A percentile compares a stretch with the other conserved stretches of the same genome.
Conservation (phyloP, 1,140 invertebrate species). For the Akabosia matsudoensis region DNA sequence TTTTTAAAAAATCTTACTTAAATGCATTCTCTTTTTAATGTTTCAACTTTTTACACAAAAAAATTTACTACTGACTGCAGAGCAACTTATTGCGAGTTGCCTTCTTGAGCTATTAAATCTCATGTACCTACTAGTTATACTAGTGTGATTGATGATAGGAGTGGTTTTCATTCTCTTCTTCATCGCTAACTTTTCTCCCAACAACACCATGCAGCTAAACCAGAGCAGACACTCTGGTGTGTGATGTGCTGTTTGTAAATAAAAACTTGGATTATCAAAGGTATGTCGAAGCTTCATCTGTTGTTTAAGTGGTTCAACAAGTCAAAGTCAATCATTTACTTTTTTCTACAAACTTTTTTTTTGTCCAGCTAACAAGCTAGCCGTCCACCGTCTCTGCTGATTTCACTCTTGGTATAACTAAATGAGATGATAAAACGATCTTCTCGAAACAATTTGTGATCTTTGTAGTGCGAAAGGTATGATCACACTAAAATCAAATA, state of each 20-base stretch:
- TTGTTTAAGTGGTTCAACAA: neutral
- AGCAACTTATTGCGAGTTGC: neutral
- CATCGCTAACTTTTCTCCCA: neutral
- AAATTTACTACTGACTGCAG: neutral
- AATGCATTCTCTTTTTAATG: conserved; percentile 1
- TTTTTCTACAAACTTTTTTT: neutral
- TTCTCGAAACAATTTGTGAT: neutral
- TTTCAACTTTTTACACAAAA: neutral
- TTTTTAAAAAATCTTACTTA: no score
- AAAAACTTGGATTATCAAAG: neutral
- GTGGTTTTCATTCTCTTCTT: conserved; percentile 20
- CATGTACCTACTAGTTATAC: neutral
- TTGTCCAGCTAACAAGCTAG: conserved; percentile 19
- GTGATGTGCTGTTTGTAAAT: neutral
- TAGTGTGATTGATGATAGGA: conserved; percentile 42
- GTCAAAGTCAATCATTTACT: conserved; percentile 25
- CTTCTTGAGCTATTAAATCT: neutral
- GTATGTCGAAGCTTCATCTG: neutral
- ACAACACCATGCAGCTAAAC: neutral
- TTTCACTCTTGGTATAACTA: no score
- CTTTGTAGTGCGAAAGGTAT: neutral
- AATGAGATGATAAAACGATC: neutral
- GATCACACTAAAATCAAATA: neutral
- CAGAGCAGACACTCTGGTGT: no score
- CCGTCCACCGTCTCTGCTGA: neutral